Base-by-base conservation (phyloP, 2,888 invertebrate genomes). In the Drosophila flavopinicola region DNA sequence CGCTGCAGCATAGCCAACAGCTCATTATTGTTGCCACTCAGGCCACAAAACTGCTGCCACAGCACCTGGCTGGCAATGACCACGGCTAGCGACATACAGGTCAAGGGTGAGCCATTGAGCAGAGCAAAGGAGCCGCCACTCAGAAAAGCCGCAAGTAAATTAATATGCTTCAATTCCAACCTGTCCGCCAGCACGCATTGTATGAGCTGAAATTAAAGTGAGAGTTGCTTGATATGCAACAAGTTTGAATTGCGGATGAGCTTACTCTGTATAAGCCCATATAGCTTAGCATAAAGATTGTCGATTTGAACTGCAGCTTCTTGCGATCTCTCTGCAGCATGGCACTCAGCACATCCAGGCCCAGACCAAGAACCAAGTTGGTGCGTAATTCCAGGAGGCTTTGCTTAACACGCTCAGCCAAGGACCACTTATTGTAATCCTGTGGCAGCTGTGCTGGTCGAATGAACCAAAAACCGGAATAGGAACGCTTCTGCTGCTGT, bases 391-490 rank as follows among this genome's bases (percentile, higher is more conserved):
- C 80, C 1, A 13, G 13, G 0, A 69, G 6, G 3, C 47, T 32
- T 13, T 61, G 54, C 6, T 37, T 63, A 0, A 59, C 0, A 1
- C 66, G 64, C 32, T 35, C 10, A 5, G 2, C 11, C 7, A 64
- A 6, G 0, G 57, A 20, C 65, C 53, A 49, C n/a, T 73, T 42
- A 0, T 15, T 4, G 13, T 58, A 64, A 15, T 80, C 61, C 27
- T 23, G 1, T 0, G 70, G 51, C 47, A 80, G 15, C 5, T 9
- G 10, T 0, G 27, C 6, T 1, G 82, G 77, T 11, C 39, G 61
- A 2, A 85, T 85, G 27, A 82, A 82, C 82, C 82, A 82, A 48
- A 82, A 85, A 4, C 86, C 80, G 0, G 42, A 47, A 25, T 67
- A 76, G 0, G 17, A 32, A 4, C 11, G 1, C 0, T 13, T 10